Base-by-base conservation (phyloP, 2,888 invertebrate species). In the Athrips mouffetella region DNA sequence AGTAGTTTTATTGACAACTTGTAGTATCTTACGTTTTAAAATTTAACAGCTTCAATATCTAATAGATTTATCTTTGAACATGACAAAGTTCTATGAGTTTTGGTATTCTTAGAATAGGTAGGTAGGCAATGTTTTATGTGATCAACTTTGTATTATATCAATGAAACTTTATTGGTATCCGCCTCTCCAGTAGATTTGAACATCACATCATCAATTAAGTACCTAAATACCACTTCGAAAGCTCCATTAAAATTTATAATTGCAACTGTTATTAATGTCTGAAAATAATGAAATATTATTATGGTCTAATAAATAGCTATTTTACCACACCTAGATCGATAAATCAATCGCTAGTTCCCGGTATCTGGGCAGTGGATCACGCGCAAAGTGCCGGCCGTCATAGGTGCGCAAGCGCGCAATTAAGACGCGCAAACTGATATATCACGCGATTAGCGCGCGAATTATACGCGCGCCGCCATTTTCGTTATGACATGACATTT, bases 321-420 rank as follows among this genome's bases (percentile, higher is more conserved):
- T 47, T 45, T 15, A 15, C 41, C 23, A 44, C 18, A 30, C 44
- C 47, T 40, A 16, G 40, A 41, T 54, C 51, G 23, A 59, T 66
- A 61, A 63, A 65, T 67, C 63, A 63, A 48, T 48, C 25, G 13
- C 35, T 42, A 18, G 45, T 49, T 31, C 39, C n/a, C 16, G 16
- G 47, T 47, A 47, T 40, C 45, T 23, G 46, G 37, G 63, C 62
- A 60, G 59, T 70, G 67, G 67, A 69, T 72, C 71, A 70, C 54
- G 57, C 60, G 55, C 59, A 50, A 63, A 65, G 63, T 65, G 69
- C 68, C 62, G 50, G 23, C 25, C 67, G 74, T 70, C 73, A 63
- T 51, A 60, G 58, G 57, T 60, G 58, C 60, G 62, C 58, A 37
- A 21, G 53, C 20, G 57, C 54, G 61, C 60, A 61, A 60, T 60